Evolutionary conservation across 92 coral and sea anemone genomes (phyloP), one percentile per base, ranked within the genome.

Genomic region (Actinernus sp.): DNA sequence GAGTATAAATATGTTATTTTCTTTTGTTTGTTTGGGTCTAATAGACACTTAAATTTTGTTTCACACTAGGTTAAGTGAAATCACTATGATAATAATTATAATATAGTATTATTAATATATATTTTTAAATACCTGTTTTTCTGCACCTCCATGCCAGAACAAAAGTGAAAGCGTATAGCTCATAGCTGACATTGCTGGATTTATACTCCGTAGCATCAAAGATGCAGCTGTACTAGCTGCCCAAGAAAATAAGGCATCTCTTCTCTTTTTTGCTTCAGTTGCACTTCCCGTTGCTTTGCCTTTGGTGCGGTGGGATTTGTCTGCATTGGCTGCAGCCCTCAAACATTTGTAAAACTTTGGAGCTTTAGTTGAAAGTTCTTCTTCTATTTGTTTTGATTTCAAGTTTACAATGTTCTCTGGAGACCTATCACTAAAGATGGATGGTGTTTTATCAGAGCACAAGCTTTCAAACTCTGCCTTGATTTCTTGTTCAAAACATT

Each of bases 141-240:
- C 73, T 12, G 85, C 90, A 21, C 85, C 90, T 69, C 85, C 73
- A 28, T 84, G 91, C 91, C 91, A 84, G 55, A 85, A 46, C 30
- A 78, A 71, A 5, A 84, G 46, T 26, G 81, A 71, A 38, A 77
- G 38, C 58, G 73, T 47, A 55, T 84, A 84, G 29, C 79, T 59
- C 48, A 68, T 55, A 13, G 85, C 91, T 32, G 71, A 68, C 85
- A 84, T 84, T 31, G 78, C 77, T 34, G 85, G 63, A 50, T 76
- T 64, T 63, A 85, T 77, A 23, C 36, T 65, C 41, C 69, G 59
- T 12, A 84, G 60, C 23, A 76, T 64, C 12, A 78, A 38, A 43
- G 90, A 77, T 63, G 85, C 76, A 64, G 85, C 90, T 64, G 70
- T 44, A 13, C 84, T 48, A 12, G 60, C 33, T 10, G 75, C 58